Evolutionary conservation across 1,140 invertebrate genomes (phyloP).

Genomic region (Asbolus verrucosus): DNA sequence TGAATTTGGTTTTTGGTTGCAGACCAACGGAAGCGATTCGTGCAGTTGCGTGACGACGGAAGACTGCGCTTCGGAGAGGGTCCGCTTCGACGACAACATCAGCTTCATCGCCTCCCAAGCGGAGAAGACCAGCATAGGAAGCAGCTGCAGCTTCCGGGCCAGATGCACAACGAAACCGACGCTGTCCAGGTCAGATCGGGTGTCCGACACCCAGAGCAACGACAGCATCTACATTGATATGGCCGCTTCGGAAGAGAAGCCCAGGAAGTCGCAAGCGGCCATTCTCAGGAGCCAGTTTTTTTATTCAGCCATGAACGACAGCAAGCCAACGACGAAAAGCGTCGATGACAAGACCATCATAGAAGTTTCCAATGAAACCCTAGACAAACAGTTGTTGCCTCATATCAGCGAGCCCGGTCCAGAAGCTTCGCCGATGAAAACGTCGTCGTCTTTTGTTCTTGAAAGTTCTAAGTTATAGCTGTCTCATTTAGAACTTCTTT

Average conservation of each 20-base stretch:
- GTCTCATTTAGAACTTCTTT: conserved; percentile 12
- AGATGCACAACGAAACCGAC: conserved; percentile 49
- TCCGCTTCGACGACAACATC: conserved; percentile 71
- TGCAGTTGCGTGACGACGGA: conserved; percentile 66
- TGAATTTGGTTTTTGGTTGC: too few relatives aligned
- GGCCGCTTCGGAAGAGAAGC: conserved; percentile 51
- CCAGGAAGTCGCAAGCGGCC: conserved; percentile 60
- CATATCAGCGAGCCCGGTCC: too few relatives aligned
- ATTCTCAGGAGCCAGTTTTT: conserved; percentile 62
- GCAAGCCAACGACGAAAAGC: too few relatives aligned
- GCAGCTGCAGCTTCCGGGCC: conserved; percentile 61
- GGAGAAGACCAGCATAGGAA: conserved; percentile 62
- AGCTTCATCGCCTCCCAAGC: conserved; percentile 60
- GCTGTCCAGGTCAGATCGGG: conserved; percentile 39
- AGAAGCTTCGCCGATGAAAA: neutral
- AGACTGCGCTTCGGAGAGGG: conserved; percentile 71
- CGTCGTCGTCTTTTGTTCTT: conserved; percentile 10
- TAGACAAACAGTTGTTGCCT: too few relatives aligned
- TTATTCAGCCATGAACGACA: conserved; percentile 55
- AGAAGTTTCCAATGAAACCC: conserved; percentile 62
- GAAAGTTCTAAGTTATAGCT: conserved; percentile 46
- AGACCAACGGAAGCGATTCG: conserved; percentile 61
- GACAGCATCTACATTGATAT: conserved; percentile 63
- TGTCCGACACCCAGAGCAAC: conserved; percentile 59
- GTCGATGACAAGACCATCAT: conserved; percentile 62